phyloP scores from a whole-genome alignment of 1,140 invertebrate species.

The Drosophila kepulauana region DNA sequence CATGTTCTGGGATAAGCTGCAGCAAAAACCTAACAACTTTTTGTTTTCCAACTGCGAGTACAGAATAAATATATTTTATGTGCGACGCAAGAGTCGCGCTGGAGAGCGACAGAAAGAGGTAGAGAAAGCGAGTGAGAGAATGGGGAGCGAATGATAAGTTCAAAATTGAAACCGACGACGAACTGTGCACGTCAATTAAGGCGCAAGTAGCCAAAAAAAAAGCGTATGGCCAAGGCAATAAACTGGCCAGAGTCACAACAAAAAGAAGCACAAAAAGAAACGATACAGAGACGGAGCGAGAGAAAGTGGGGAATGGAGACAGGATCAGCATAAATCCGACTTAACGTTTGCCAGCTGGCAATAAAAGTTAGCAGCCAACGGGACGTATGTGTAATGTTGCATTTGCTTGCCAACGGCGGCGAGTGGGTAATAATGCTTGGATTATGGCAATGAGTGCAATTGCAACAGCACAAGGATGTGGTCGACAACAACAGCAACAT shows the following conservation, averaged over 20 bases:
- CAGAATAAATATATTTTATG: conserved; percentile 44
- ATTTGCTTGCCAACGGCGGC: conserved; percentile 24
- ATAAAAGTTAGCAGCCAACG: conserved; percentile 51
- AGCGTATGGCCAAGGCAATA: conserved; percentile 44
- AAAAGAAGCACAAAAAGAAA: neutral
- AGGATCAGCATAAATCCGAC: conserved; percentile 75
- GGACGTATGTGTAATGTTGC: conserved; percentile 54
- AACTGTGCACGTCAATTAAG: conserved; percentile 61
- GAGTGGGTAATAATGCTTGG: conserved; percentile 37
- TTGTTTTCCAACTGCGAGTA: conserved; percentile 22
- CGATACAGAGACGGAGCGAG: neutral
- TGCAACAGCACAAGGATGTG: conserved; percentile 22
- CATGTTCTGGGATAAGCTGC: conserved; percentile 35
- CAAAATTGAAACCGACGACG: conserved; percentile 49
- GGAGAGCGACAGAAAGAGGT: neutral
- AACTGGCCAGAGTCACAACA: conserved; percentile 24
- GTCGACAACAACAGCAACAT: conserved; percentile 6
- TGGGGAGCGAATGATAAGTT: conserved; percentile 32
- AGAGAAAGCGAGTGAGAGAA: conserved; percentile 3
- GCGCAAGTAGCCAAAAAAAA: conserved; percentile 32
- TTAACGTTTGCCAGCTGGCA: conserved; percentile 59
- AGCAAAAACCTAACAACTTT: conserved; percentile 51
- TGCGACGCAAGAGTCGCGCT: neutral
- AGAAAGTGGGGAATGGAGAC: neutral
- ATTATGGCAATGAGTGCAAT: conserved; percentile 45